These are phyloP conservation scores for Aphidius ervi DNA, from an alignment of 1,140 invertebrate species.

Conservation along the genomic window DNA sequence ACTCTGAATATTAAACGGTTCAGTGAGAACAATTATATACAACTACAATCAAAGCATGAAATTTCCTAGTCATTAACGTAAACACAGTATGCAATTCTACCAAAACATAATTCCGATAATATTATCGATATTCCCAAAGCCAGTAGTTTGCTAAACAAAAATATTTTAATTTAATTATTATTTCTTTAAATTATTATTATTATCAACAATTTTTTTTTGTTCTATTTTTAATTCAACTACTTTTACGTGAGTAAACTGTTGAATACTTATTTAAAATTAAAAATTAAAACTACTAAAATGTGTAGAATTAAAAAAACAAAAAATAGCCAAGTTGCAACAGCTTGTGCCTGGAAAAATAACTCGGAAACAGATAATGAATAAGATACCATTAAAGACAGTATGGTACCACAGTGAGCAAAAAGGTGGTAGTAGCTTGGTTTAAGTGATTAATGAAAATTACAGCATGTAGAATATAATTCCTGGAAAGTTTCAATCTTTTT, in stretches of 20 bases:
- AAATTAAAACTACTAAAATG: background rate
- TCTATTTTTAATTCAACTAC: too few relatives aligned
- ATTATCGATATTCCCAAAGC: too few relatives aligned
- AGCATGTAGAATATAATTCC: constrained; percentile 8
- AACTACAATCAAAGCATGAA: background rate
- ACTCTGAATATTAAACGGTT: constrained; percentile 7
- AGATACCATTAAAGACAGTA: constrained; percentile 13
- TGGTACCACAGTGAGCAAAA: background rate
- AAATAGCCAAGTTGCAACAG: background rate
- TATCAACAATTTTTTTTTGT: too few relatives aligned
- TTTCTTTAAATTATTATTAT: too few relatives aligned
- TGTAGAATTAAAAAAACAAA: background rate
- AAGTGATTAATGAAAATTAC: constrained; percentile 12
- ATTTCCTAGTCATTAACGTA: too few relatives aligned
- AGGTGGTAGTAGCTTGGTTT: too few relatives aligned
- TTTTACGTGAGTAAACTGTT: too few relatives aligned
- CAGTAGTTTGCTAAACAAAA: too few relatives aligned
- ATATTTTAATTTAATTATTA: too few relatives aligned
- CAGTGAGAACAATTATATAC: background rate
- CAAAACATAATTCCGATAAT: too few relatives aligned
- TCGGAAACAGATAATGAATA: constrained; percentile 13
- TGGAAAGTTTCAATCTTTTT: constrained; percentile 1
- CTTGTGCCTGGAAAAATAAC: constrained; percentile 5
- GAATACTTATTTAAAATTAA: background rate
- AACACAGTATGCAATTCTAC: too few relatives aligned